Evolutionary conservation across 2,888 invertebrate species (phyloP), one percentile per base, ranked within the genome.

Genomic region (Acanthacorydalis orientalis): DNA sequence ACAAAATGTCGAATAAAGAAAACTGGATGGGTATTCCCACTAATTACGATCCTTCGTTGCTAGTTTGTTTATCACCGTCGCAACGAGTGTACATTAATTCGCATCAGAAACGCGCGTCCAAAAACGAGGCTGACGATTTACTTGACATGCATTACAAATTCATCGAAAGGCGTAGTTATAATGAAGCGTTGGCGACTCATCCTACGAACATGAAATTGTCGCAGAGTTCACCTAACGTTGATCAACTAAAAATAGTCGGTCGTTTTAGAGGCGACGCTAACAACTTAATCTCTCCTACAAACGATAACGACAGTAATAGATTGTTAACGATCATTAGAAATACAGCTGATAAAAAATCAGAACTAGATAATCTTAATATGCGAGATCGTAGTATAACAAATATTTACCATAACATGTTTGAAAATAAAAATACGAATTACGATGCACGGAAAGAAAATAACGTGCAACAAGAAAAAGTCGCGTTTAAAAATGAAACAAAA

Each of bases 1-100:
- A 65, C 46, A 69, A 67, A 48, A 66, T 68, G 48, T 62, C 61
- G 46, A 53, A 53, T 43, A 50, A 54, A 16, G 57, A 60, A 41
- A 56, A 64, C n/a, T 78, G 79, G 79, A 67, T 77, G 51, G 78
- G 75, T 2, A 55, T 80, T 42, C 75, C 77, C 11, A 77, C 78
- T 0, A 68, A 70, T 50, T 64, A 67, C 33, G 77, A 81, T 57
- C 75, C 77, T 0, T 70, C 72, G 43, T 57, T 79, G 0, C 65
- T 83, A 48, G 68, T 81, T 7, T 83, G 80, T 56, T 67, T 85
- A 10, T 84, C 85, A 1, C 85, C 85, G 0, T 78, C 80, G 6
- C 85, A 84, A 59, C 74, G 75, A 57, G 69, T 70, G 57, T 64
- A 75, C 40, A 68, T 75, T 59, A 23, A 23, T 23, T 23, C 23